phyloP scores from a whole-genome alignment of 1,140 invertebrate genomes.

The Mycetomoellerius zeteki region DNA sequence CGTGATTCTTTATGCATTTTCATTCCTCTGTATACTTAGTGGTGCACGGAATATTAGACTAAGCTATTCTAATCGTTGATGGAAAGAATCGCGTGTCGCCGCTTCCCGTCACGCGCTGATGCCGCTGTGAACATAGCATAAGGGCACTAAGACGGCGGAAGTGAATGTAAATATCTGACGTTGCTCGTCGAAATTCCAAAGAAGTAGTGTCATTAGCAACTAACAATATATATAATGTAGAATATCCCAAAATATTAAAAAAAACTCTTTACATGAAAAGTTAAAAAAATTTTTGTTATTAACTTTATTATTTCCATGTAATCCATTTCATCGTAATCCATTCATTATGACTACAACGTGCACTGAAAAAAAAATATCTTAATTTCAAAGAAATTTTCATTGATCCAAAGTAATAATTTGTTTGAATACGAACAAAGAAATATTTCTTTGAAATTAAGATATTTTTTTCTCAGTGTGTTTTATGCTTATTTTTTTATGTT shows the following conservation, averaged over 20 bases:
- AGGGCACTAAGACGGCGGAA: slow-evolving; percentile 71
- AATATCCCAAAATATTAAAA: neutral
- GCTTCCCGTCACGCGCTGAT: slow-evolving; percentile 82
- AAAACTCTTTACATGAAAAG: neutral
- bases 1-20: neutral
- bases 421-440: too few species aligned
- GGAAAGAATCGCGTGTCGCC: slow-evolving; percentile 81
- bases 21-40: slow-evolving; percentile 26
- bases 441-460: too few species aligned
- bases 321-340: too few species aligned
- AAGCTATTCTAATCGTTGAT: slow-evolving; percentile 72
- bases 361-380: too few species aligned
- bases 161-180: slow-evolving; percentile 50
- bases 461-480: too few species aligned
- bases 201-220: neutral
- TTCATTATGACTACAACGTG: neutral
- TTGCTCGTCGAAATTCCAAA: slow-evolving; percentile 41
- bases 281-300: neutral
- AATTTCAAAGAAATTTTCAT: too few species aligned
- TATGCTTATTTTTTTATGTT: neutral
- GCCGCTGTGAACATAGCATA: slow-evolving; percentile 55
- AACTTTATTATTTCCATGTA: neutral
- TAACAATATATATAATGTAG: neutral
- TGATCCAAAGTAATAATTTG: too few species aligned
- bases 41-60: slow-evolving; percentile 29